Evolutionary conservation across 2,888 invertebrate species (phyloP).

Genomic region (Bugulina stolonifera): DNA sequence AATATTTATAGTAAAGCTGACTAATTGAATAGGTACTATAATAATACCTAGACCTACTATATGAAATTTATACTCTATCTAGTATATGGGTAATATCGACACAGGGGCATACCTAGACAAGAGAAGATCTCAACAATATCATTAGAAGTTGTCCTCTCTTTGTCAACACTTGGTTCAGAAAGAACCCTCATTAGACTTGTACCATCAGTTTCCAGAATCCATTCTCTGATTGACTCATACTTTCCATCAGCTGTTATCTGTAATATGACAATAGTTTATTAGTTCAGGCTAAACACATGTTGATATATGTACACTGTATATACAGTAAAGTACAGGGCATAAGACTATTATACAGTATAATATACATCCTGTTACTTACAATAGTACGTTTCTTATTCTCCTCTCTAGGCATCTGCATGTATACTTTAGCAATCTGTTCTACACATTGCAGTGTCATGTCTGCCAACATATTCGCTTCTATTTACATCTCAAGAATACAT

Average conservation of each 20-base stretch:
- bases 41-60: too few relatives aligned
- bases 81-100: too few relatives aligned
- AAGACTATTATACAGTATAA: neutral
- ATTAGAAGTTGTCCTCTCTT: slow-evolving; percentile 92
- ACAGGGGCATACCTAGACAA: slow-evolving; percentile 36
- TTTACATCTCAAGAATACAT: slow-evolving; percentile 96
- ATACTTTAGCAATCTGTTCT: slow-evolving; percentile 91
- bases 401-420: slow-evolving; percentile 98
- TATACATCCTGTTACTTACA: neutral
- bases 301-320: too few relatives aligned
- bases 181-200: slow-evolving; percentile 94
- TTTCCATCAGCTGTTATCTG: slow-evolving; percentile 90
- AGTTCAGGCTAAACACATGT: too few relatives aligned
- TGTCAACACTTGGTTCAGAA: slow-evolving; percentile 96
- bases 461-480: slow-evolving; percentile 97
- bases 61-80: too few relatives aligned
- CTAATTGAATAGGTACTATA: too few relatives aligned
- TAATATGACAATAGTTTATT: neutral
- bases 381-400: slow-evolving; percentile 96
- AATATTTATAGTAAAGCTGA: too few relatives aligned
- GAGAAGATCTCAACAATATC: slow-evolving; percentile 99
- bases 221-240: slow-evolving; percentile 96
- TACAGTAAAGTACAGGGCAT: neutral
- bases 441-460: slow-evolving; percentile 99
- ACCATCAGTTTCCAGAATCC: slow-evolving; percentile 98